Evolutionary conservation across 2,797 vertebrate species (phyloP), one percentile per base, ranked within the genome.

Genomic region (Danio tinwini): DNA sequence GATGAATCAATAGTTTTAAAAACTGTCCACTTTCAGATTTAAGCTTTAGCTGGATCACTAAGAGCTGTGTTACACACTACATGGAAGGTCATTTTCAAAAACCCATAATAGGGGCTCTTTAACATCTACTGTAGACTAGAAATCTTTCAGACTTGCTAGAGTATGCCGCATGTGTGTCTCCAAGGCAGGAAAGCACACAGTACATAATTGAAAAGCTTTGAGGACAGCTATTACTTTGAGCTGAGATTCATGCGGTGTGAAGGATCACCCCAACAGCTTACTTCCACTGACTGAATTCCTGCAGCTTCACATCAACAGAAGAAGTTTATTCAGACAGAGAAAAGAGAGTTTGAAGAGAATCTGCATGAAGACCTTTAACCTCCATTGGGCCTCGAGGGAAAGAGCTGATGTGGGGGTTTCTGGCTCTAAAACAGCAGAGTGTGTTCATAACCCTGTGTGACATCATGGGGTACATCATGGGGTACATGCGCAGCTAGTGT

Each of bases 381-480:
- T 47, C 40, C 9, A 11, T 21, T 55, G 6, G 17, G 13, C n/a
- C 52, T 69, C 11, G 14, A 65, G 58, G n/a, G 40, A 77, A 62
- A 52, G 50, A 67, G 55, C 47, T 55, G 11, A 17, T 45, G 49
- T 64, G 45, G 47, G 78, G 55, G 29, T 56, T 72, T 59, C 13
- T 72, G 69, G 44, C 17, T 70, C 40, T 29, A 55, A 53, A 50
- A 10, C 17, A 16, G 44, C 40, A 29, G 29, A 29, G 29, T 17
- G 61, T 64, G 16, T 44, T 7, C 29, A 53, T 17, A 40, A 13
- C 16, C 4, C 53, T 13, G 4, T 6, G 17, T 89, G 87, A 86
- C 88, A 89, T 88, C 85, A 85, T 29, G 29, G 29, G 29, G 1
- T 29, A 86, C 88, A 89, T 88, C 85, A 85, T 29, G 29, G 29